A percentile compares a stretch with the other conserved stretches of the same genome.
Conservation (phyloP, 2,113 vertebrate species). For the Nicator chloris region DNA sequence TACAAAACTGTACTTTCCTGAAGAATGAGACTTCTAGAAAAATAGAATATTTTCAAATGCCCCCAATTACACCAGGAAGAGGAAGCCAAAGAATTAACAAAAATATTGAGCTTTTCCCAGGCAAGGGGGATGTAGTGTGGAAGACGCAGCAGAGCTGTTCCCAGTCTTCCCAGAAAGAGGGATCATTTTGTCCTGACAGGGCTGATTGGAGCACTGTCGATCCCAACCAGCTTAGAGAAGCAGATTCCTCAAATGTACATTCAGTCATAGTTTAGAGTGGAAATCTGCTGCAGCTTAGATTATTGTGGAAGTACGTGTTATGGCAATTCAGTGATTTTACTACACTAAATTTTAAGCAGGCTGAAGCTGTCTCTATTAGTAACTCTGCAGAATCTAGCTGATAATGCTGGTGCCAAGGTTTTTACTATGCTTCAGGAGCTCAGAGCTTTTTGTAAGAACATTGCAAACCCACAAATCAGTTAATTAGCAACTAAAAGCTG, state of each 20-base stretch:
- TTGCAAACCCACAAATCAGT: neutral
- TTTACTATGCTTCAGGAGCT: neutral
- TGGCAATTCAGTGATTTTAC: neutral
- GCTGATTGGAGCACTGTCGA: neutral
- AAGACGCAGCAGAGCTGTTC: neutral
- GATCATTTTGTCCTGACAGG: neutral
- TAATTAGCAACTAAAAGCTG: neutral
- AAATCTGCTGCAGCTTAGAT: neutral
- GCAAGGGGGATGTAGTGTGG: rapidly evolving
- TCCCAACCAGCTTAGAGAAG: neutral
- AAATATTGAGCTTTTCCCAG: neutral
- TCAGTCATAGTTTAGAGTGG: neutral
- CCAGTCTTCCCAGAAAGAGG: neutral
- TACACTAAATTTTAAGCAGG: neutral
- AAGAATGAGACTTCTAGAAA: neutral
- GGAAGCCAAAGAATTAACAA: neutral
- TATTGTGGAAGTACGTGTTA: neutral
- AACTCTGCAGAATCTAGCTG: neutral
- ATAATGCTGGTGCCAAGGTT: neutral
- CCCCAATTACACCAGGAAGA: neutral
- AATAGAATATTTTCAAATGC: neutral
- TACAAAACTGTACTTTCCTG: neutral
- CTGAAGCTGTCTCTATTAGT: neutral
- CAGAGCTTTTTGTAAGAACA: neutral
- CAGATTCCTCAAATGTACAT: neutral